Conservation (phyloP, 2,113 vertebrate species). For the Phaetusa simplex region DNA sequence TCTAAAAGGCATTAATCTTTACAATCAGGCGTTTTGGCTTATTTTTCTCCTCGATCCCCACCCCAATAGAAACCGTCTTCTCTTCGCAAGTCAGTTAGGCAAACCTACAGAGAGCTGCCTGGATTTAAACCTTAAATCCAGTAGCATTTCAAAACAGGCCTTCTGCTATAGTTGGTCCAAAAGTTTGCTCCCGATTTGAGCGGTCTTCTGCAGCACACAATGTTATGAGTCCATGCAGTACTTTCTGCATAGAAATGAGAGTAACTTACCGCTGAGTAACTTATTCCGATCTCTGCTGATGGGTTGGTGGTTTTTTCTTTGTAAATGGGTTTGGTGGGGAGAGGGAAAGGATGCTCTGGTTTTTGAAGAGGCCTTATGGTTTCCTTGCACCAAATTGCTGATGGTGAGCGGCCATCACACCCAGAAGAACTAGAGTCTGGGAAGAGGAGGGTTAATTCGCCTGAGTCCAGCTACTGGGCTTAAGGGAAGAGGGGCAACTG, state of each 20-base stretch:
- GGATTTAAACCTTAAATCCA: constrained; percentile 20
- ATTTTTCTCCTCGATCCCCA: background rate
- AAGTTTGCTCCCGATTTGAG: background rate
- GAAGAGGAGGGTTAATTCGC: background rate
- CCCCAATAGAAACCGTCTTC: background rate
- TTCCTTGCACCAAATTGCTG: background rate
- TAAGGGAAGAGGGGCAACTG: background rate
- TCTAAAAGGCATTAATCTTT: constrained; percentile 50
- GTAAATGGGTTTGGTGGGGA: background rate
- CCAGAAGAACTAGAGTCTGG: background rate
- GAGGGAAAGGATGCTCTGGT: background rate
- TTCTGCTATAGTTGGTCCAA: background rate
- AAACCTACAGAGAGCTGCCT: background rate
- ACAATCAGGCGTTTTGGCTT: background rate
- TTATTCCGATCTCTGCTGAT: background rate
- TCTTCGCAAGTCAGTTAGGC: background rate
- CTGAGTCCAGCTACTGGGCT: background rate
- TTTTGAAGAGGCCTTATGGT: background rate
- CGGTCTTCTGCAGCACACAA: background rate
- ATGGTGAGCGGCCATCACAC: background rate
- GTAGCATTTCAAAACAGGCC: constrained; percentile 38
- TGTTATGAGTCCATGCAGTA: background rate
- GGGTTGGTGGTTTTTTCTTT: background rate
- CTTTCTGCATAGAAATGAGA: background rate
- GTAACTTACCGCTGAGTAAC: background rate